These are phyloP conservation scores for Pardosa pseudoannulata DNA, from an alignment of 2,888 invertebrate genomes.

Conservation along the genomic window DNA sequence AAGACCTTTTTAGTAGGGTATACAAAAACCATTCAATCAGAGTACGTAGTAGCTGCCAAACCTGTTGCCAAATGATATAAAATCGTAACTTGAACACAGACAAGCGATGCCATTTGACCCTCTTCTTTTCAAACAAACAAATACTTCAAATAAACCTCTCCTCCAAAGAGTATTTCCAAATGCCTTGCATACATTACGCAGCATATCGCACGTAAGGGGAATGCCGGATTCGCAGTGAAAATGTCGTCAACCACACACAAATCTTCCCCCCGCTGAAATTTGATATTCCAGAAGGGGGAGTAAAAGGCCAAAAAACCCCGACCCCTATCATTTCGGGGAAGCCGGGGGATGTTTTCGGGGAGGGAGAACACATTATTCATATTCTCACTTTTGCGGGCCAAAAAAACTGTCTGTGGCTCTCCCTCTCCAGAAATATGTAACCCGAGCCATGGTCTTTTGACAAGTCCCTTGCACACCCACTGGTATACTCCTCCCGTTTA, in stretches of 20 bases:
- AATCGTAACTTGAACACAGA: too few relatives aligned
- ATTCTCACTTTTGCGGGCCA: slow-evolving; percentile 28
- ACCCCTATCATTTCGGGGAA: slow-evolving; percentile 56
- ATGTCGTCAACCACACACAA: slow-evolving; percentile 11
- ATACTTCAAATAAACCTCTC: too few relatives aligned
- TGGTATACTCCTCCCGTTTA: slow-evolving; percentile 24
- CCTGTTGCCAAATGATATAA: too few relatives aligned
- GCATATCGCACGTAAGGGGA: background rate
- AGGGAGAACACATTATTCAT: slow-evolving; percentile 18
- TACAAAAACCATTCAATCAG: too few relatives aligned
- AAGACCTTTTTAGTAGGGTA: too few relatives aligned
- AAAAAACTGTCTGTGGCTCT: background rate
- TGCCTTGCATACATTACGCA: too few relatives aligned
- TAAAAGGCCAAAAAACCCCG: slow-evolving; percentile 7
- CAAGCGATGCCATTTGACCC: too few relatives aligned
- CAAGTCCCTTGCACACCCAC: slow-evolving; percentile 44
- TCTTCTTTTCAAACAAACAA: too few relatives aligned
- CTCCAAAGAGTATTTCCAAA: too few relatives aligned
- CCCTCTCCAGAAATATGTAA: slow-evolving; percentile 61
- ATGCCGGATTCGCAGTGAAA: background rate
- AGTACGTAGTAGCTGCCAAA: too few relatives aligned
- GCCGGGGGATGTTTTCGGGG: background rate
- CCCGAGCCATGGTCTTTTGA: slow-evolving; percentile 58
- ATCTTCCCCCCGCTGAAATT: slow-evolving; percentile 27
- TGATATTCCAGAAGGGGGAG: slow-evolving; percentile 28